Conservation (phyloP, 2,888 invertebrate genomes). For the Achlya flavicornis region DNA sequence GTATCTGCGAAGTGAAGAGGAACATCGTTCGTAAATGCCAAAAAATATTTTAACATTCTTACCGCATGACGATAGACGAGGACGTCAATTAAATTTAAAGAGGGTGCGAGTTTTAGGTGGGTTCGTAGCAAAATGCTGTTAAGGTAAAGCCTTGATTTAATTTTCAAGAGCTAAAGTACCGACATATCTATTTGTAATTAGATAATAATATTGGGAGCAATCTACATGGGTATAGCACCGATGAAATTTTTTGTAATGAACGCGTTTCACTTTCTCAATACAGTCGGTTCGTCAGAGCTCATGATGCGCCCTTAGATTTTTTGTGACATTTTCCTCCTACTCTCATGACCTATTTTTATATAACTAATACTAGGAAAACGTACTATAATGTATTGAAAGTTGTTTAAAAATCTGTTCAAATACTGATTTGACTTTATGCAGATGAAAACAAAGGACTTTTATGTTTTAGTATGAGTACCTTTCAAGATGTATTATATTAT, state of each 20-base stretch:
- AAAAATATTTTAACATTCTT: conserved; percentile 65
- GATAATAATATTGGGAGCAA: conserved; percentile 35
- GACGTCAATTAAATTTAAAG: conserved; percentile 56
- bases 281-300: conserved; percentile 74
- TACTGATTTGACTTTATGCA: no score
- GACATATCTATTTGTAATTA: conserved; percentile 31
- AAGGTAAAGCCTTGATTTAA: conserved; percentile 46
- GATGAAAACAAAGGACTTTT: no score
- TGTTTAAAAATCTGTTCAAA: no score
- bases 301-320: conserved; percentile 69
- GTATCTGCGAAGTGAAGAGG: conserved; percentile 64
- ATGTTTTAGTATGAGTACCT: no score
- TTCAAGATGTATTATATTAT: no score
- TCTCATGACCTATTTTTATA: conserved; percentile 14
- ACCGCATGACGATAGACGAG: conserved; percentile 44
- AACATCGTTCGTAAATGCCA: conserved; percentile 54
- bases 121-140: conserved; percentile 51
- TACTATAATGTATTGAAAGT: no score
- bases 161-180: conserved; percentile 32
- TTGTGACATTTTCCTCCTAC: conserved; percentile 51
- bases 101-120: conserved; percentile 47
- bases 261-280: conserved; percentile 79
- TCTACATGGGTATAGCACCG: conserved; percentile 34
- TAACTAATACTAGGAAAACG: conserved; percentile 17
- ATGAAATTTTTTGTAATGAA: conserved; percentile 56